phyloP scores from a whole-genome alignment of 2,888 invertebrate species.

The Melanophora roralis region DNA sequence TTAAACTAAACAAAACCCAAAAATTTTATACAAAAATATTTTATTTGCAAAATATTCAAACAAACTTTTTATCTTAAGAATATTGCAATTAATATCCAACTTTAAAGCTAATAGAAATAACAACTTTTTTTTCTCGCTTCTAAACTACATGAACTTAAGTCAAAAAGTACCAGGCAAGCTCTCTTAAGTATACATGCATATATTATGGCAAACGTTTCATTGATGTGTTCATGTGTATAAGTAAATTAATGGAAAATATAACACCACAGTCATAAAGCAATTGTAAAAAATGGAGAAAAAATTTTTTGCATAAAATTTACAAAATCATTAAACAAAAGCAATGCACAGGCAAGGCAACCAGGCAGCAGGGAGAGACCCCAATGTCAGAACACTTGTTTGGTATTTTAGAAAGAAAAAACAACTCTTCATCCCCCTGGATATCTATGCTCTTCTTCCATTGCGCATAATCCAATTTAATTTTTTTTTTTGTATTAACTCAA shows the following conservation, averaged over 20 bases:
- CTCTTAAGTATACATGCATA: no score
- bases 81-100: no score
- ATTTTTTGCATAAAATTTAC: neutral
- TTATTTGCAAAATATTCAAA: no score
- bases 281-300: conserved; percentile 28
- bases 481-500: neutral
- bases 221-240: neutral
- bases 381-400: conserved; percentile 55
- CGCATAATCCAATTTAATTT: conserved; percentile 31
- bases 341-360: neutral
- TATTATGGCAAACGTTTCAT: no score
- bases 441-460: neutral
- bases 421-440: neutral
- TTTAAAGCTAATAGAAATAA: no score
- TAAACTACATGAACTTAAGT: no score
- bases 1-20: no score
- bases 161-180: no score
- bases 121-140: no score
- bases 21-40: no score
- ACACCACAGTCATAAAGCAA: neutral
- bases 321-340: conserved; percentile 21
- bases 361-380: neutral
- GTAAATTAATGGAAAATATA: neutral
- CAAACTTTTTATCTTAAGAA: no score
- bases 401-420: conserved; percentile 2